Percentiles rank a stretch among this genome's conserved stretches.
These are phyloP conservation scores for Tanypteryx hageni DNA, from an alignment of 2,888 invertebrate genomes.

Conservation along the genomic window DNA sequence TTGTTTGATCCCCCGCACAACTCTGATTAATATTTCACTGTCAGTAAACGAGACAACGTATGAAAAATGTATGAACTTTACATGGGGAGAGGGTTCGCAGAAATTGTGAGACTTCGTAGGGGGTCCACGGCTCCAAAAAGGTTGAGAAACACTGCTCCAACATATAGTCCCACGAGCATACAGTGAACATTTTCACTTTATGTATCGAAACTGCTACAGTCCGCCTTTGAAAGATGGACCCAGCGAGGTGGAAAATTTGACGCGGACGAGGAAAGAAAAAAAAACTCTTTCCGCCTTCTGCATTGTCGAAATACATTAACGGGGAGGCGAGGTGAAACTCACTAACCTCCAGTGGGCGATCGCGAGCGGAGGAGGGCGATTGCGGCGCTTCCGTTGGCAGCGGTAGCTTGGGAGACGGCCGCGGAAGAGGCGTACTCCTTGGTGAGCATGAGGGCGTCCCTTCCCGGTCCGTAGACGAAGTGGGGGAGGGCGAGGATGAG, in stretches of 20 bases:
- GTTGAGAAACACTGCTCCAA: too few species aligned
- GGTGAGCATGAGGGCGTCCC: conserved; percentile 76
- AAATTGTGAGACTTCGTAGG: too few species aligned
- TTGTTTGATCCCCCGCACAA: too few species aligned
- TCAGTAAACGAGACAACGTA: too few species aligned
- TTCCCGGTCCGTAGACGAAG: conserved; percentile 80
- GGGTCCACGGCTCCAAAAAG: too few species aligned
- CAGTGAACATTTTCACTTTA: too few species aligned
- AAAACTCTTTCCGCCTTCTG: background rate
- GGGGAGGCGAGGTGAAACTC: background rate
- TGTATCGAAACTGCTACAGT: background rate
- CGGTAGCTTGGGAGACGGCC: background rate
- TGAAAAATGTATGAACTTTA: too few species aligned
- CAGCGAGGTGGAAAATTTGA: background rate
- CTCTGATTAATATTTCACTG: too few species aligned
- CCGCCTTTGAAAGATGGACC: background rate
- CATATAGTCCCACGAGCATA: too few species aligned
- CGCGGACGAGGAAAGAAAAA: background rate
- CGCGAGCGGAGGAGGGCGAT: background rate
- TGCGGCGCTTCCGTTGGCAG: background rate
- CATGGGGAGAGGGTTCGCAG: too few species aligned
- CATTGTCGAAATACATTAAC: too few species aligned
- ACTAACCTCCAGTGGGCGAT: conserved; percentile 16
- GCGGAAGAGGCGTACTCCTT: conserved; percentile 73
- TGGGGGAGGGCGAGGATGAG: conserved; percentile 80